Evolutionary conservation across 2,113 vertebrate genomes (phyloP), one percentile per base, ranked within the genome.

Genomic region (Theristicus caerulescens): DNA sequence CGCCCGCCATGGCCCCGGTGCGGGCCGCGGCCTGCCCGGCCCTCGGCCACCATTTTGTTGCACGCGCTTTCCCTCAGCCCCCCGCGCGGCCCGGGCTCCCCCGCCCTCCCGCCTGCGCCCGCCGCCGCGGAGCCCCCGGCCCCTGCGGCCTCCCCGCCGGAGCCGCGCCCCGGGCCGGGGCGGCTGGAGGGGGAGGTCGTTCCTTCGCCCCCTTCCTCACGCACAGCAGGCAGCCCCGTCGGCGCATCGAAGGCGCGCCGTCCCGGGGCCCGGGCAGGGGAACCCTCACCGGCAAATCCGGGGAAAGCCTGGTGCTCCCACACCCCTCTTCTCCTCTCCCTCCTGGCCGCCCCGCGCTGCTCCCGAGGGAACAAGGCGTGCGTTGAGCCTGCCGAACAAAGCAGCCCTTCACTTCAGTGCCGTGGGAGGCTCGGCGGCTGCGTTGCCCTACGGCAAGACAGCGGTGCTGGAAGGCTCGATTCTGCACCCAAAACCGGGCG

Each of bases 241-340:
- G 12, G 58, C 4, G 2, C 46, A 2, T 15, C 2, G 2, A 2
- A 3, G 46, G 74, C 1, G 2, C 6, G 11, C 18, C 52, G 1
- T 5, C 4, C 18, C 19, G 0, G 15, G 24, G 69, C 34, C 13
- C 3, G 9, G 22, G 1, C 4, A 2, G 24, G 29, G 14, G 2
- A 25, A 27, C 0, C 4, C 10, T 32, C 38, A 22, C 22, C 1
- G 0, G 24, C 40, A 8, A 11, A 9, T 1, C 4, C 6, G 12
- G 32, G 58, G 22, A 20, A 7, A 4, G 20, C 44, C 16, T 1
- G 29, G 46, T 9, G 52, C 11, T 27, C 67, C 36, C 46, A 2
- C 22, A 20, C 9, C 5, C 21, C 17, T 5, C 26, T 2, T 9
- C 64, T 27, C 22, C 1, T 8, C n/a, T 34, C 16, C 71, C 21